A percentile compares a stretch with the other conserved stretches of the same genome.
phyloP scores from a whole-genome alignment of 2,113 vertebrate genomes.

The Progne subis region DNA sequence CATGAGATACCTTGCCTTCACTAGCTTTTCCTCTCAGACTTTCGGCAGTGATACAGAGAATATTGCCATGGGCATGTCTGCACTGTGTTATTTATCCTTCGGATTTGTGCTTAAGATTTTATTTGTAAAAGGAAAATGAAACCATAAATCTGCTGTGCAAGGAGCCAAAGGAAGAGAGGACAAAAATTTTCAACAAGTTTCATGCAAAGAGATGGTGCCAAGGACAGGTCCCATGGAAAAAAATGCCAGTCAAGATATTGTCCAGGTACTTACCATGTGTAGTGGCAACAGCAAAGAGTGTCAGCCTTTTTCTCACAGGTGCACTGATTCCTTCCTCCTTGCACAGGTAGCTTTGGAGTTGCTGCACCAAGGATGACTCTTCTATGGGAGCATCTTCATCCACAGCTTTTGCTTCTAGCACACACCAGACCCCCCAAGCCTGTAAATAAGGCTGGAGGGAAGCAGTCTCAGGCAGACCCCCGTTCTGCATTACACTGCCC shows the following conservation, averaged over 20 bases:
- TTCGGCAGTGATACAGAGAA: not conserved
- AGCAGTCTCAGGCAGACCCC: not conserved
- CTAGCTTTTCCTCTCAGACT: constrained; percentile 26
- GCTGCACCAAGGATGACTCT: not conserved
- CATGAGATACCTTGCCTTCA: constrained; percentile 9
- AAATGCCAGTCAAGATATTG: not conserved
- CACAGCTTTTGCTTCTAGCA: not conserved
- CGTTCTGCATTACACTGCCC: not conserved
- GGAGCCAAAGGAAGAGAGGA: constrained; percentile 16
- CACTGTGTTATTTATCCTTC: constrained; percentile 23
- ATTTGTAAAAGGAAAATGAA: constrained; percentile 43
- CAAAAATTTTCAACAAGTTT: constrained; percentile 16
- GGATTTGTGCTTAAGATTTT: constrained; percentile 34
- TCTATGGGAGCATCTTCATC: not conserved
- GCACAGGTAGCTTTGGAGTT: not conserved
- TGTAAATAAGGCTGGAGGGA: not conserved
- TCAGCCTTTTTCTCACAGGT: not conserved
- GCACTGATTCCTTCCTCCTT: not conserved
- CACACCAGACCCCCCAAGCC: fast-evolving
- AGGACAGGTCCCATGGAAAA: not conserved
- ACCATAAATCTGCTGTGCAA: constrained; percentile 27
- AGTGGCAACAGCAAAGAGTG: not conserved
- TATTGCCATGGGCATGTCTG: not conserved
- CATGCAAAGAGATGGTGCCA: not conserved
- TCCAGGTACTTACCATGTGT: not conserved